These are phyloP conservation scores for Aspiorhynchus laticeps DNA, from an alignment of 2,113 vertebrate species.

Conservation along the genomic window DNA sequence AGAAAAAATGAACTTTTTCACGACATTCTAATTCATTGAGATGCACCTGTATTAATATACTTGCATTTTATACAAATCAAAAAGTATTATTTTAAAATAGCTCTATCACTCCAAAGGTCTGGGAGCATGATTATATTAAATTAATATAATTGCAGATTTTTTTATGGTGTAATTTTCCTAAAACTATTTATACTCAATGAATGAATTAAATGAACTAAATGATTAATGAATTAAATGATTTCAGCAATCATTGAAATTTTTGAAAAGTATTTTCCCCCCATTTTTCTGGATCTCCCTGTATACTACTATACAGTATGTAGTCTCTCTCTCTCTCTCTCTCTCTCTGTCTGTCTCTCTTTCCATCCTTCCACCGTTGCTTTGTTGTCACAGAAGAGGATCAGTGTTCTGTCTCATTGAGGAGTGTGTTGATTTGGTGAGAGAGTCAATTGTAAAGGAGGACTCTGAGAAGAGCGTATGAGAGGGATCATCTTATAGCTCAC, in stretches of 20 bases:
- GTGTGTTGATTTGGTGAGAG: slow-evolving; percentile 74
- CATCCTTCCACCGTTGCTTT: slow-evolving; percentile 46
- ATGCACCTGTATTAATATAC: too few relatives aligned
- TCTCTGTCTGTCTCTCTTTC: background rate
- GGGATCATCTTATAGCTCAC: slow-evolving; percentile 47
- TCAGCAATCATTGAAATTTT: background rate
- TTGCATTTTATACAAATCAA: too few relatives aligned
- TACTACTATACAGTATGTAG: background rate
- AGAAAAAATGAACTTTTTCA: too few relatives aligned
- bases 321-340: background rate
- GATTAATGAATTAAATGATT: too few relatives aligned
- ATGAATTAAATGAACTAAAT: background rate
- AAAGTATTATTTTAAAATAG: background rate
- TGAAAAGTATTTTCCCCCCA: background rate
- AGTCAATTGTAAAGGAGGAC: slow-evolving; percentile 68
- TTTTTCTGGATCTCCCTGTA: background rate
- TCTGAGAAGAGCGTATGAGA: slow-evolving; percentile 67
- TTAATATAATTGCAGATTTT: background rate
- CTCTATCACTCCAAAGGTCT: background rate
- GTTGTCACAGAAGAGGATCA: slow-evolving; percentile 64
- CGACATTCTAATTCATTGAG: too few relatives aligned
- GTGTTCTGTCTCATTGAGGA: slow-evolving; percentile 74
- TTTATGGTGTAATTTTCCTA: background rate
- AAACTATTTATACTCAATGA: background rate
- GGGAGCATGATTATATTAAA: background rate